Conservation (phyloP, 2,888 invertebrate genomes). For the Lumbricus terrestris region DNA sequence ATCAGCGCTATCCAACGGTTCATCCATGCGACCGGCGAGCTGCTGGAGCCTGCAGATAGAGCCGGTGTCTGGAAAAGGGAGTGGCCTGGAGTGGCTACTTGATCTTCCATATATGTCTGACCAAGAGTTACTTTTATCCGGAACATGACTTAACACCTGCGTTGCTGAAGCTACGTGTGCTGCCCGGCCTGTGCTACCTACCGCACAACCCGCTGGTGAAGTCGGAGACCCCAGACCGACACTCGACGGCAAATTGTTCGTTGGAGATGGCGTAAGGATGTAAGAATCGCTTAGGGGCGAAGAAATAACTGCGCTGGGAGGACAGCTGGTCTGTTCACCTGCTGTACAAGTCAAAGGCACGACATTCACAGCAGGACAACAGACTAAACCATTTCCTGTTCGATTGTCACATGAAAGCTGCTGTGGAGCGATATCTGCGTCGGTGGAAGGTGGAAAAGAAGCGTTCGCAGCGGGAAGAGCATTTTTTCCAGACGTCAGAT, state of each 20-base stretch:
- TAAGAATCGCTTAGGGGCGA: not conserved
- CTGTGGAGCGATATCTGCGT: not conserved
- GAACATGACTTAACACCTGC: not conserved
- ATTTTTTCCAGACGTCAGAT: not conserved
- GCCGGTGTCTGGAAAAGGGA: not conserved
- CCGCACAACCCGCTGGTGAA: not conserved
- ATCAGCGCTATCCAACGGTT: not conserved
- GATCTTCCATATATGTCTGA: not conserved
- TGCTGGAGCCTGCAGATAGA: not conserved
- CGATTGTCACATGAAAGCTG: not conserved
- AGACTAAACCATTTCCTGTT: not conserved
- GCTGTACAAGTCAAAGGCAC: not conserved
- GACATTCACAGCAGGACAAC: not conserved
- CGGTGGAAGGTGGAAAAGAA: not conserved
- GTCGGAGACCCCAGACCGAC: not conserved
- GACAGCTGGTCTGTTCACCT: not conserved
- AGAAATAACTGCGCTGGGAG: not conserved
- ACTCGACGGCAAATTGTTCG: not conserved
- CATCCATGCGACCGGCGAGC: not conserved
- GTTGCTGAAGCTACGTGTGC: not conserved
- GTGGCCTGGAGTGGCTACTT: not conserved
- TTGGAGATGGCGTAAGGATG: not conserved
- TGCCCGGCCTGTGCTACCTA: not conserved
- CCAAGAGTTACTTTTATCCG: not conserved
- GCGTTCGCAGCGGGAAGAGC: not conserved